Base-by-base conservation (phyloP, 2,888 invertebrate genomes). In the Parnassius smintheus region DNA sequence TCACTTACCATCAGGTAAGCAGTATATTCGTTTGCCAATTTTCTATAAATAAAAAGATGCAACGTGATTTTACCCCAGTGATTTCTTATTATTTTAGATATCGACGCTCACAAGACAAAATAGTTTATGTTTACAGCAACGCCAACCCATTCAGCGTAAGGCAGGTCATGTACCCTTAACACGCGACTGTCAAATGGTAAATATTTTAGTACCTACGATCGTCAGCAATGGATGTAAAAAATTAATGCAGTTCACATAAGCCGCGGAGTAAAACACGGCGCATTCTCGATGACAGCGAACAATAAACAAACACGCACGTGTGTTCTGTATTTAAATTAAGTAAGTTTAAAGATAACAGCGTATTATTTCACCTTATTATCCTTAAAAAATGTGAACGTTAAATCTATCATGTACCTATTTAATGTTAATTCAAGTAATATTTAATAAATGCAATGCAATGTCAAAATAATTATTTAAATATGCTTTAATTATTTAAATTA, bases 281-380 rank as follows among this genome's bases (percentile, higher is more conserved):
- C 69, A 66, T 68, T 70, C 72, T 68, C 68, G 73, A 73, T 73
- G 74, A 73, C 75, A 73, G 73, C 68, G 62, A 70, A 72, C 68
- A 70, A 71, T 73, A 74, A 73, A 75, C 71, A 75, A 48, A 52
- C 55, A 65, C 67, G 66, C 73, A 73, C 73, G 71, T 72, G 73
- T 70, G 69, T 60, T 48, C 54, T 35, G 51, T 18, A n/a, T 11
- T 13, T 51, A 52, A 11, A 13, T 46, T 53, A 56, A 48, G 9
- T 53, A 63, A 67, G 58, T 58, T 18, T 60, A 11, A 55, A 60
- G 46, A 53, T 60, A 10, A 4, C 7, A 57, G 56, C 52, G 61
- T 25, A 44, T 54, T 35, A 2, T 44, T 25, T 51, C 11, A 44
- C 12, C 7, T 9, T 54, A 18, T 9, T 10, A 50, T 48, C 48